Conservation (phyloP, 2,113 vertebrate genomes). For the Rhea americana region DNA sequence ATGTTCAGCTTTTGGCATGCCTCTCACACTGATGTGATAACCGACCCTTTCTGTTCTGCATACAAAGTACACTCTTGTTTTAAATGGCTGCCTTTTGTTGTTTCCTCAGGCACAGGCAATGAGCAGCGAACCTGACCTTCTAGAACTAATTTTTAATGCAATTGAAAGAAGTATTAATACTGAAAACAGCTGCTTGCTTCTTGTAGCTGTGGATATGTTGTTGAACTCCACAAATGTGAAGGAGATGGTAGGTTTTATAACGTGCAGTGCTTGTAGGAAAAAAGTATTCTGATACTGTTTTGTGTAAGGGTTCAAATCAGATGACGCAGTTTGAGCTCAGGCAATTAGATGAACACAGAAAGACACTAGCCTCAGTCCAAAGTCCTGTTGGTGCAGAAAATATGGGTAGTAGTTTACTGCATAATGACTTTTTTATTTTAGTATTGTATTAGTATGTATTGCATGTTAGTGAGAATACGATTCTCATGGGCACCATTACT, state of each 20-base stretch:
- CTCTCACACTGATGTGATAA: neutral
- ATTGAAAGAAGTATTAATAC: slow-evolving; percentile 85
- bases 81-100: slow-evolving; percentile 45
- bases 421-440: neutral
- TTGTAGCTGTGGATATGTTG: slow-evolving; percentile 82
- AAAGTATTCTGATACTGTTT: neutral
- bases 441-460: no score
- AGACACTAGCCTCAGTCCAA: neutral
- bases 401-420: neutral
- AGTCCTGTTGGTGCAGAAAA: neutral
- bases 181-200: slow-evolving; percentile 89
- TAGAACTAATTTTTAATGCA: slow-evolving; percentile 88
- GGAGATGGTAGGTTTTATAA: slow-evolving; percentile 75
- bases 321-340: neutral
- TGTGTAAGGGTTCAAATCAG: neutral
- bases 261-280: neutral
- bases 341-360: neutral
- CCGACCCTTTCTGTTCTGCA: neutral
- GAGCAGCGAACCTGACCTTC: slow-evolving; percentile 85
- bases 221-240: slow-evolving; percentile 66
- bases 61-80: slow-evolving; percentile 1
- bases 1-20: slow-evolving; percentile 4
- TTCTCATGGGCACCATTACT: neutral
- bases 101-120: slow-evolving; percentile 88
- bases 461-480: neutral